These are phyloP conservation scores for Kobus ellipsiprymnus DNA, from an alignment of 2,113 vertebrate species.

Conservation along the genomic window DNA sequence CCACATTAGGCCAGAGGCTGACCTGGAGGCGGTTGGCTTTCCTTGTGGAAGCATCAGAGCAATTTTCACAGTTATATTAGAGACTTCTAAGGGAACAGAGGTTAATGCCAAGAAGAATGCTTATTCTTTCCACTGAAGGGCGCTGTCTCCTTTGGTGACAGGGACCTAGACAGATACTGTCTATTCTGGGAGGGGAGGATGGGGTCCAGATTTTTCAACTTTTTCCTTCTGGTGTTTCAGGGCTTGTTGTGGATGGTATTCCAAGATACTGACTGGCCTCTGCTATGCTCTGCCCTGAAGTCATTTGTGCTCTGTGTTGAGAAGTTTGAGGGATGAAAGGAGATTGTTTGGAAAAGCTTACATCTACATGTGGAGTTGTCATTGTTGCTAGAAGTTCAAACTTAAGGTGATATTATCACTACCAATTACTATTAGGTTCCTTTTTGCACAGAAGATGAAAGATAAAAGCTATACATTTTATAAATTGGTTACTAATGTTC, in stretches of 20 bases:
- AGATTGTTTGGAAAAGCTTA: not conserved
- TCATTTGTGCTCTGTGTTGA: not conserved
- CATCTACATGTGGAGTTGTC: not conserved
- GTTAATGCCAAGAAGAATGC: not conserved
- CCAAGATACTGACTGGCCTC: not conserved
- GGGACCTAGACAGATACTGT: too few relatives aligned
- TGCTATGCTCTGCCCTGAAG: too few relatives aligned
- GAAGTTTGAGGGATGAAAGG: not conserved
- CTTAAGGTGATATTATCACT: not conserved
- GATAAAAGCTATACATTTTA: not conserved
- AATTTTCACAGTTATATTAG: not conserved
- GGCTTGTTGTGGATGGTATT: not conserved
- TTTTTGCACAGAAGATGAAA: not conserved
- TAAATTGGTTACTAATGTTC: not conserved
- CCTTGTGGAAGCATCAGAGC: not conserved
- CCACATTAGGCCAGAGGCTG: not conserved
- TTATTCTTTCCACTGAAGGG: not conserved
- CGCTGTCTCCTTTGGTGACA: rapidly evolving
- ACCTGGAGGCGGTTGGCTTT: too few relatives aligned
- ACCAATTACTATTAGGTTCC: not conserved
- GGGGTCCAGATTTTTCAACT: not conserved
- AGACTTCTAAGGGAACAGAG: not conserved
- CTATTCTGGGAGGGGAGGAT: not conserved
- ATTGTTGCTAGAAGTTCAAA: not conserved
- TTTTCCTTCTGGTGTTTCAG: not conserved